These are phyloP conservation scores for Tiphia femorata DNA, from an alignment of 2,888 invertebrate genomes.

Conservation along the genomic window DNA sequence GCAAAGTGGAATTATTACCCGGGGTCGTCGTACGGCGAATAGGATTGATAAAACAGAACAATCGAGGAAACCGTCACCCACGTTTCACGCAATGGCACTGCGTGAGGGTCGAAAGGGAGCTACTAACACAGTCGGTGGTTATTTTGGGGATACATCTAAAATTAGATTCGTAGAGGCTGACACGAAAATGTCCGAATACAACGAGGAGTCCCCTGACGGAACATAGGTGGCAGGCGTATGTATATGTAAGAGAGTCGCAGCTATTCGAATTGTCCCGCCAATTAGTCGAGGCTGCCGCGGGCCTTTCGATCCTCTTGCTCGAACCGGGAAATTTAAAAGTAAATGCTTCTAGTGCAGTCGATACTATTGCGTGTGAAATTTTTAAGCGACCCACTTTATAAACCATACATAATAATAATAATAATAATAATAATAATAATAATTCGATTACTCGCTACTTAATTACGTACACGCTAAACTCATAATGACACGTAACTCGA, in stretches of 20 bases:
- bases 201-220: neutral
- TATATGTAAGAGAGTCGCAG: neutral
- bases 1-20: too few relatives aligned
- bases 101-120: constrained; percentile 31
- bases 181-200: constrained; percentile 11
- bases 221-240: neutral
- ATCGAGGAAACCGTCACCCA: constrained; percentile 30
- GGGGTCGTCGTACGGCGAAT: neutral
- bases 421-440: too few relatives aligned
- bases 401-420: too few relatives aligned
- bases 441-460: too few relatives aligned
- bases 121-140: constrained; percentile 39
- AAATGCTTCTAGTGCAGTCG: too few relatives aligned
- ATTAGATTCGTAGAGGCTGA: constrained; percentile 47
- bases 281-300: too few relatives aligned
- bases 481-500: too few relatives aligned
- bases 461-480: too few relatives aligned
- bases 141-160: constrained; percentile 56
- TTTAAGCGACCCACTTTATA: too few relatives aligned
- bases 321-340: too few relatives aligned
- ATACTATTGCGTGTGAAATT: too few relatives aligned
- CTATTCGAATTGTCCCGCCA: neutral
- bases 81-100: constrained; percentile 26
- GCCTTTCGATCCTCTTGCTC: too few relatives aligned
- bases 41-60: constrained; percentile 10